Evolutionary conservation across 2,888 invertebrate genomes (phyloP), one percentile per base, ranked within the genome.

Genomic region (Troilus luridus): DNA sequence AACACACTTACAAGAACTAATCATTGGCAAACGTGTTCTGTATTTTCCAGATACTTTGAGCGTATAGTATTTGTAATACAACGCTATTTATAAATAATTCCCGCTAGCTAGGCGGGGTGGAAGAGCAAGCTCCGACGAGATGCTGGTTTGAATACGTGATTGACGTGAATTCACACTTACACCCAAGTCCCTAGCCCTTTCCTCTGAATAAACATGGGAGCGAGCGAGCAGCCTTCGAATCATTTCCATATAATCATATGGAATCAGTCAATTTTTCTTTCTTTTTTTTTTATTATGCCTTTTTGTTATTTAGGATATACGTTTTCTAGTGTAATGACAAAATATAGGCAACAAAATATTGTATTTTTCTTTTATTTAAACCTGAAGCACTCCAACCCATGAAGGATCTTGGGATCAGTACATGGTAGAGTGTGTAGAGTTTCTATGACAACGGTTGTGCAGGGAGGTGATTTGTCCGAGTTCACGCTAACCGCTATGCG

Each of bases 101-200:
- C 8, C 67, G 27, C 12, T 67, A 14, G 24, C 27, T 67, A 27
- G 27, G 27, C 17, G 72, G 72, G 8, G 6, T 67, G 67, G 72
- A 77, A 77, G 72, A 77, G 72, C 27, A 77, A 41, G 41, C 17
- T 41, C 72, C 27, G 7, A 41, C 41, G 72, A 77, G 72, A 77
- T 77, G 72, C 72, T 41, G 72, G 72, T 77, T 77, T 88, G 88
- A 88, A 88, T 88, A 88, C 59, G 60, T 88, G 88, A 88, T 88
- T 88, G 88, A 88, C 88, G 59, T 88, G 88, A 88, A 88, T 88
- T 88, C 88, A 88, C 62, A 88, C n/a, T n/a, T n/a, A 88, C 88
- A 41, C 72, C 72, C 72, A 41, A 41, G 2, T 41, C 41, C 41
- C 41, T 41, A 41, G 41, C 41, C 41, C 41, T 41, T 41, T 41